Conservation (phyloP, 2,888 invertebrate genomes). For the Monopis laevigella region DNA sequence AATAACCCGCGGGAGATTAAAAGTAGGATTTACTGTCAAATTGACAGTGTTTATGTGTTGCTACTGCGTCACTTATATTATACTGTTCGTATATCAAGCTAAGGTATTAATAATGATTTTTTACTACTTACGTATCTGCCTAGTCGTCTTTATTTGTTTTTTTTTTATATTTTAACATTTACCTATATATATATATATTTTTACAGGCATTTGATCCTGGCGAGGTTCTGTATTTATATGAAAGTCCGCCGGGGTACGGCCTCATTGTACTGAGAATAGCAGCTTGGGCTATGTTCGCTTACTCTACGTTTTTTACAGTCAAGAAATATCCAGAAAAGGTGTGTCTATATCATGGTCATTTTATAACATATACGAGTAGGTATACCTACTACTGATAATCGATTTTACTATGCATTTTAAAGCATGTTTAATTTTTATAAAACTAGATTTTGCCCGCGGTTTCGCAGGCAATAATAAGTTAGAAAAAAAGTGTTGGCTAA, state of each 20-base stretch:
- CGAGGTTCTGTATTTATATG: constrained; percentile 88
- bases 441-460: no score
- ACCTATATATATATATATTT: not conserved
- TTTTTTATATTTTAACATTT: not conserved
- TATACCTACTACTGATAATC: no score
- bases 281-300: constrained; percentile 86
- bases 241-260: constrained; percentile 89
- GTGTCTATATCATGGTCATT: constrained; percentile 1
- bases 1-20: constrained; percentile 84
- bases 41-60: constrained; percentile 82
- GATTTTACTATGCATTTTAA: no score
- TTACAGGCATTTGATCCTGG: constrained; percentile 88
- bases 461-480: no score
- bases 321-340: constrained; percentile 86
- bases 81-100: constrained; percentile 83
- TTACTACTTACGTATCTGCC: not conserved
- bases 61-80: constrained; percentile 76
- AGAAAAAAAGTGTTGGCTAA: no score
- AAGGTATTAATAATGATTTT: no score
- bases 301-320: constrained; percentile 75
- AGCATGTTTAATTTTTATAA: no score
- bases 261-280: constrained; percentile 77
- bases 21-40: constrained; percentile 76
- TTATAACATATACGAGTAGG: no score
- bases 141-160: not conserved